phyloP scores from a whole-genome alignment of 2,113 vertebrate species.

The Rhea americana region DNA sequence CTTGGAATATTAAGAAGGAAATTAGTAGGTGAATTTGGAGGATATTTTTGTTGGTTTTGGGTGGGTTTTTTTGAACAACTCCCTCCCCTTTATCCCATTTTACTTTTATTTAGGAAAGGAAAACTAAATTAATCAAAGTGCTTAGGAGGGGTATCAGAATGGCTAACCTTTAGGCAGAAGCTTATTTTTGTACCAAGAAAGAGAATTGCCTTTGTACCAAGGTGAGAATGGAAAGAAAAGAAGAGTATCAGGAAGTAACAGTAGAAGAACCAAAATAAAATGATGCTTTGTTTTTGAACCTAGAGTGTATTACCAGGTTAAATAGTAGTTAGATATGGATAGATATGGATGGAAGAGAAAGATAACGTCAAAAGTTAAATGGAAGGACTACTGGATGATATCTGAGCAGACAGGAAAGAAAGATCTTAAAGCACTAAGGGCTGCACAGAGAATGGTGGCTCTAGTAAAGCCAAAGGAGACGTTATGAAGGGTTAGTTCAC shows the following conservation, averaged over 20 bases:
- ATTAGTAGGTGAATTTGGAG: background rate
- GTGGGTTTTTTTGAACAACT: background rate
- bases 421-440: background rate
- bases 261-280: background rate
- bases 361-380: background rate
- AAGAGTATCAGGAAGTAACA: background rate
- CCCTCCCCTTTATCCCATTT: background rate
- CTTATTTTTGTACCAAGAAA: background rate
- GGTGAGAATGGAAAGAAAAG: background rate
- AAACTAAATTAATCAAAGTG: background rate
- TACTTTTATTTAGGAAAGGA: background rate
- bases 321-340: background rate
- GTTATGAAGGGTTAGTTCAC: background rate
- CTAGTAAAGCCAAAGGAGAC: background rate
- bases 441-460: background rate
- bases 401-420: background rate
- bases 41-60: background rate
- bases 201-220: background rate
- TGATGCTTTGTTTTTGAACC: accelerated
- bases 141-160: background rate
- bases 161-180: background rate
- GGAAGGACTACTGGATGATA: background rate
- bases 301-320: accelerated
- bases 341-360: background rate
- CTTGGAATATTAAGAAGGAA: slow-evolving; percentile 14